A percentile compares a stretch with the other conserved stretches of the same genome.
Conservation (phyloP, 2,888 invertebrate genomes). For the Melipona bicolor region DNA sequence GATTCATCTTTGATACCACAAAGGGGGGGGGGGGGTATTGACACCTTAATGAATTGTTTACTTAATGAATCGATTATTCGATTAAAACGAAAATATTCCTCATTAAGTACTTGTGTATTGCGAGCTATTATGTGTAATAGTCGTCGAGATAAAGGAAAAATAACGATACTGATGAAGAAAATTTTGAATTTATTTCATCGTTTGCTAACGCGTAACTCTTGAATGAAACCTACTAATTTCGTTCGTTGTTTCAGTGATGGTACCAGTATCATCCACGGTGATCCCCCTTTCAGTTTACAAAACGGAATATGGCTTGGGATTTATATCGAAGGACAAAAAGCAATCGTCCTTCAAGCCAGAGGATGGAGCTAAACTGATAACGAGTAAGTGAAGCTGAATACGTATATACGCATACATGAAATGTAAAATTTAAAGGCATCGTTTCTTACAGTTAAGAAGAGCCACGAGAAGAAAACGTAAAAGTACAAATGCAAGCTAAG, state of each 20-base stretch:
- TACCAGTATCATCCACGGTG: slow-evolving; percentile 89
- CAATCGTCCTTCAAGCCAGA: slow-evolving; percentile 78
- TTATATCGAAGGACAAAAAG: slow-evolving; percentile 77
- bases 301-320: slow-evolving; percentile 85
- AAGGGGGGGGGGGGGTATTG: background rate
- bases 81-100: slow-evolving; percentile 50
- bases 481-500: background rate
- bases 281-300: slow-evolving; percentile 88
- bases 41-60: too few relatives aligned
- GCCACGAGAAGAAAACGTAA: slow-evolving; percentile 68
- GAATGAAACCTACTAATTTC: background rate
- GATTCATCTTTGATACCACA: slow-evolving; percentile 2
- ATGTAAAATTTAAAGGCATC: background rate
- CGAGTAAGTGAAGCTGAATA: slow-evolving; percentile 69
- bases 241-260: slow-evolving; percentile 85
- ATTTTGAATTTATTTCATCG: too few relatives aligned
- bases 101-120: background rate
- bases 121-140: background rate
- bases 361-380: slow-evolving; percentile 78
- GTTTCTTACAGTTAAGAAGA: slow-evolving; percentile 72
- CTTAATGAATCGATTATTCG: slow-evolving; percentile 46
- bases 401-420: background rate
- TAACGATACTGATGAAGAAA: background rate
- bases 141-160: background rate
- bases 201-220: background rate